Conservation (phyloP, 1,140 invertebrate species). For the Tetranychus urticae region DNA sequence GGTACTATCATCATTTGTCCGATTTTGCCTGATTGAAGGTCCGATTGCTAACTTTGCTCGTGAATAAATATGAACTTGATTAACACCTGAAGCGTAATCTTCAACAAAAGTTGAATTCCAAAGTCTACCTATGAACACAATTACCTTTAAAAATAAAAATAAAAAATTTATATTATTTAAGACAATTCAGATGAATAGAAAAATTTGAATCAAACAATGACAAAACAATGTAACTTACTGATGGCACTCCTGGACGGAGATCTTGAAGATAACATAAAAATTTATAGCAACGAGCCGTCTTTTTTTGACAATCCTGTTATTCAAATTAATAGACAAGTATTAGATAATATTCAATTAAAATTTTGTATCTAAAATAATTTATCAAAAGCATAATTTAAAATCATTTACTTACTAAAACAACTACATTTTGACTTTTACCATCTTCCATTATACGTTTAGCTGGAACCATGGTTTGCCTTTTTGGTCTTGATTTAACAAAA, state of each 20-base stretch:
- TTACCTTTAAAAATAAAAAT: constrained; percentile 21
- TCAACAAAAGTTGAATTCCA: constrained; percentile 60
- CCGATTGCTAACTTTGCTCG: constrained; percentile 44
- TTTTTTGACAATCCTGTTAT: constrained; percentile 42
- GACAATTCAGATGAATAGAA: background rate
- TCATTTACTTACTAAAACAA: constrained; percentile 37
- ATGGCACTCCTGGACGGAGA: constrained; percentile 41
- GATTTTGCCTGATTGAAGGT: constrained; percentile 37
- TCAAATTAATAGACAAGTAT: constrained; percentile 13
- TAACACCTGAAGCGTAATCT: constrained; percentile 27
- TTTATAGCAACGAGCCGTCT: constrained; percentile 55
- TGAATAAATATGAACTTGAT: constrained; percentile 52
- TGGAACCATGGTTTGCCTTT: constrained; percentile 40
- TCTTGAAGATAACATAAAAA: constrained; percentile 54
- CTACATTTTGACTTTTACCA: constrained; percentile 40
- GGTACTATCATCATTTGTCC: constrained; percentile 30
- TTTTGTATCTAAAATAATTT: background rate
- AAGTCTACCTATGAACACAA: constrained; percentile 24
- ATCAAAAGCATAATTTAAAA: background rate
- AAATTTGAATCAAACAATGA: background rate
- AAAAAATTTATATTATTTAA: background rate
- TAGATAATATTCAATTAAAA: too few species aligned
- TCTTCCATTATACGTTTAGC: constrained; percentile 38
- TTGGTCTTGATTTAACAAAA: constrained; percentile 13
- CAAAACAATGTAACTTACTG: constrained; percentile 18